Evolutionary conservation across 1,140 invertebrate species (phyloP).

Genomic region (Philaenus spumarius): DNA sequence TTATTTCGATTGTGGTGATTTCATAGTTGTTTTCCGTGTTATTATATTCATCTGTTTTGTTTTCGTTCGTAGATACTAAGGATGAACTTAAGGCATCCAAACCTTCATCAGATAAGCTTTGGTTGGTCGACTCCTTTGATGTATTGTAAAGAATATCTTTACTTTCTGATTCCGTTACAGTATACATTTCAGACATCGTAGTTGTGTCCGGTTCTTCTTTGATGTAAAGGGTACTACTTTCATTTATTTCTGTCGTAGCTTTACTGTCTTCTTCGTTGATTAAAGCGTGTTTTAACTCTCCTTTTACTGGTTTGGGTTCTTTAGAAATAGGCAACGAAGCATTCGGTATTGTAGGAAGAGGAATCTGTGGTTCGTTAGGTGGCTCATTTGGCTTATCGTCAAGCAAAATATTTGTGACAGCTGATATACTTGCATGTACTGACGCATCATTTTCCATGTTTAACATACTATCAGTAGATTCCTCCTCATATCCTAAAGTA

Average conservation of each 20-base stretch:
- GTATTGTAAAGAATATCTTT: too few species aligned
- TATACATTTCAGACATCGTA: too few species aligned
- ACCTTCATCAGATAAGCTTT: too few species aligned
- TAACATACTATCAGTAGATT: neutral
- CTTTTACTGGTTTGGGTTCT: conserved; percentile 16
- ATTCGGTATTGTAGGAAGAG: conserved; percentile 30
- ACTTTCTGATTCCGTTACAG: too few species aligned
- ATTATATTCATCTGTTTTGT: conserved; percentile 11
- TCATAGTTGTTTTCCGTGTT: neutral
- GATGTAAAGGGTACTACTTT: neutral
- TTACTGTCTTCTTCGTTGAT: neutral
- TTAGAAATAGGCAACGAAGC: conserved; percentile 30
- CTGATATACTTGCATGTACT: conserved; percentile 29
- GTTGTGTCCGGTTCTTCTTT: too few species aligned
- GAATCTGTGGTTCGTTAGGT: conserved; percentile 28
- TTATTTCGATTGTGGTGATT: neutral
- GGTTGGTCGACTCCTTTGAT: too few species aligned
- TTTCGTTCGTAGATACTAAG: conserved; percentile 9
- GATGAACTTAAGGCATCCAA: too few species aligned
- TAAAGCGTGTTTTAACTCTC: conserved; percentile 17
- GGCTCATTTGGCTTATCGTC: conserved; percentile 16
- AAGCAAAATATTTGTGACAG: conserved; percentile 30
- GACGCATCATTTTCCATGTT: too few species aligned
- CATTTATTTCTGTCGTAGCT: neutral
- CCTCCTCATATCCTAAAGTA: neutral